Evolutionary conservation across 30 jellyfish, hydroid and myxozoan species (phyloP), one percentile per base, ranked within the genome.

Genomic region (Hydractinia echinata): DNA sequence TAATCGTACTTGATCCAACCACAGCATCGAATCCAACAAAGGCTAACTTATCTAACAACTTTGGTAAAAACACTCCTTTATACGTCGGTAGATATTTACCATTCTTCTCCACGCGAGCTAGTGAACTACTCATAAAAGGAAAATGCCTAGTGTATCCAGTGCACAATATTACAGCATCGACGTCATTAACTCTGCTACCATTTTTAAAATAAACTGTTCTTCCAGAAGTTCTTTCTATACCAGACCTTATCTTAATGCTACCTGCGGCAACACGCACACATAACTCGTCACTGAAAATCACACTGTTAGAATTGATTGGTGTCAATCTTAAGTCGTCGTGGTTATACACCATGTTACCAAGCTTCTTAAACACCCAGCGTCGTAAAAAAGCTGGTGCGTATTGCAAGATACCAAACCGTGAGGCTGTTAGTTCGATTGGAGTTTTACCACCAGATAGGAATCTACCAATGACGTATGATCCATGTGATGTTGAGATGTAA

Each of bases 141-240:
- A 69, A 94, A 55, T 81, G 19, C 53, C 93, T 81, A 66, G 64
- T 78, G 67, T 66, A 94, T 10, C 99, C 99, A 53, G 99, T 88
- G 66, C 96, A 88, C 11, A 82, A 67, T 16, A 94, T 53, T 6
- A 94, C 85, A 3, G 89, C 20, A 76, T 77, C 85, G 4, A 77
- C 85, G 60, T 77, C 39, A 6, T 77, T 21, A 54, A 61, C 76
- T 49, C 7, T 10, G 8, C 81, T 77, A 0, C 5, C 52, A 62
- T 77, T 77, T 19, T 58, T 44, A 55, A 77, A 77, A 7, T 53
- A 77, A 5, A 77, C 85, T 8, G 61, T 53, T 8, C 39, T 53
- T 7, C 58, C 83, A 15, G 78, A 3, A 7, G 4, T 18, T 77
- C 48, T 54, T 19, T 51, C 10, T 4, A 77, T 77, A 53, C 76